Base-by-base conservation (phyloP, 2,797 vertebrate genomes). In the Hyperoplus immaculatus region DNA sequence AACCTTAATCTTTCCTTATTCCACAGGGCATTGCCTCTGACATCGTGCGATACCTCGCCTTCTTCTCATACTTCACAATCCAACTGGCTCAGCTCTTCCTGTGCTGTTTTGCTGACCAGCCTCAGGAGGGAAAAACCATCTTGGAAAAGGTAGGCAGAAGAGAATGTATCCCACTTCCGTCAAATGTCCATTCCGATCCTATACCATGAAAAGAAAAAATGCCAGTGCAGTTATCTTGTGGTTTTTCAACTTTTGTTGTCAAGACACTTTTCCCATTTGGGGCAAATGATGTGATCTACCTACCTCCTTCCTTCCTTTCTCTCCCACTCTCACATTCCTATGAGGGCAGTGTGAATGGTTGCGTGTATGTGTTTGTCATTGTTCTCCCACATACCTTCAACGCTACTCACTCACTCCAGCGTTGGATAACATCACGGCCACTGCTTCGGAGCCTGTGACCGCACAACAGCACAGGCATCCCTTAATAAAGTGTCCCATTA, bases 21-120 rank as follows among this genome's bases (percentile, higher is more conserved):
- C 80, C 46, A 1, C 92, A 99, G 97, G 96, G 93, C 55, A 96
- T 97, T 58, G 82, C 87, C 59, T 92, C 94, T 0, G 95, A 97
- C 66, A 89, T 87, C 1, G 95, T 97, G 46, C 91, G 75, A 58
- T 96, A 97, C 46, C 56, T 97, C 71, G 93, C 95, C 46, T 95
- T 97, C 80, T 97, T 96, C 88, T 92, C 97, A 58, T 96, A 96
- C 83, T 94, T 95, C 82, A 87, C 83, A 16, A 94, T 99, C 83
- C 96, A 97, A 71, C 80, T 96, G 84, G 94, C 90, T 12, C 95
- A 99, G 84, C 94, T 98, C 7, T 92, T 96, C 77, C 90, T 99
- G 51, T 97, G 96, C 88, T 98, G 97, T 91, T 95, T 98, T 67
- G 95, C 94, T 29, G 98, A 99, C 88, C 93, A 85, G 7, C 91